Conservation (phyloP, 2,888 invertebrate genomes). For the Heteropelma amictum region DNA sequence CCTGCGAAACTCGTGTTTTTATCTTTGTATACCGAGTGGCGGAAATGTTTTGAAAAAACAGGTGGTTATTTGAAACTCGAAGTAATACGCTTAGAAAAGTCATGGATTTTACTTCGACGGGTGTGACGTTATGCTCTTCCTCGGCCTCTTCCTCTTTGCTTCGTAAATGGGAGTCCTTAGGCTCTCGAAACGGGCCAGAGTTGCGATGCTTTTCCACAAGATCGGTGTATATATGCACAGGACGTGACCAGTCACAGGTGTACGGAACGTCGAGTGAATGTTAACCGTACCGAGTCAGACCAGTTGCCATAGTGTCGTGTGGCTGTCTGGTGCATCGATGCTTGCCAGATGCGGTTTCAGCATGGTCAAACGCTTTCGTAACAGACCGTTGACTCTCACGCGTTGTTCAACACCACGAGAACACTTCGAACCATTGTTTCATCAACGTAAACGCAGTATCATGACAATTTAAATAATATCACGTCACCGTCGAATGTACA, state of each 20-base stretch:
- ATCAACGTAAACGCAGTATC: neutral
- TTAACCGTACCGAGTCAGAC: constrained; percentile 52
- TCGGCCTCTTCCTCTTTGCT: no score
- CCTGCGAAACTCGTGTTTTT: no score
- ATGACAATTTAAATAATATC: neutral
- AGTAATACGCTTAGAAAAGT: no score
- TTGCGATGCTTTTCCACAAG: neutral
- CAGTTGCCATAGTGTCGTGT: constrained; percentile 9
- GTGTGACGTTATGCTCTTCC: no score
- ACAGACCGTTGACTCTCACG: constrained; percentile 52
- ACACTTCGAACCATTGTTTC: constrained; percentile 2
- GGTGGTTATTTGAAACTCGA: no score
- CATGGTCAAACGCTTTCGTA: constrained; percentile 55
- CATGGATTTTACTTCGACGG: no score
- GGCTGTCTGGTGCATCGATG: constrained; percentile 54
- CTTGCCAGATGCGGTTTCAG: constrained; percentile 55
- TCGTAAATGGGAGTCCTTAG: no score
- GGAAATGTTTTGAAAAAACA: no score
- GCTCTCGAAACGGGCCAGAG: no score
- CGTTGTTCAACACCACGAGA: constrained; percentile 34
- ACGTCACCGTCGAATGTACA: neutral
- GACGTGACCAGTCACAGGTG: constrained; percentile 44
- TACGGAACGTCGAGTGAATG: constrained; percentile 48
- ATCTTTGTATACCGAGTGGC: no score
- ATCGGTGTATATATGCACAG: neutral